Base-by-base conservation (phyloP, 2,888 invertebrate species). In the Chirona hameri region DNA sequence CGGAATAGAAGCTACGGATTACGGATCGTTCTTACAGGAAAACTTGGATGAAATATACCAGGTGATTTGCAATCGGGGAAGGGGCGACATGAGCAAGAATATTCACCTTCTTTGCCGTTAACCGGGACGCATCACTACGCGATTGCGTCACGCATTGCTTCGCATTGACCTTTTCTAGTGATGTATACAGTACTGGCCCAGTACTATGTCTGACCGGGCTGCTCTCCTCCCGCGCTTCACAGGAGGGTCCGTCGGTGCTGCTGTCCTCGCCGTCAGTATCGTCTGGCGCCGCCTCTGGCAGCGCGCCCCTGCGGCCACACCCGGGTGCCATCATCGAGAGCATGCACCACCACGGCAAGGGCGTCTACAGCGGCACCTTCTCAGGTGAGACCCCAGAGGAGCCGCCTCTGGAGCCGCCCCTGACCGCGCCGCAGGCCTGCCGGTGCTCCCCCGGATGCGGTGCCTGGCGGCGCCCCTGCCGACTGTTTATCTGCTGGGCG, bases 291-390 rank as follows among this genome's bases (percentile, higher is more conserved):
- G 60, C 31, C 55, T 60, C 57, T 24, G 60, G 55, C 55, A n/a
- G 55, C 81, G 31, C 81, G 7, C 81, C 57, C 21, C 60, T 60
- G 65, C 48, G 55, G 39, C n/a, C 29, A 88, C 89, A 84, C 76
- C 91, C 92, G 81, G 95, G 95, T 60, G 95, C 95, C 86, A 94
- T 95, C 87, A 95, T 95, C 87, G 95, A 95, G 88, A 94, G 94
- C 86, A 95, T 96, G 95, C 93, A 94, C 88, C 96, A 97, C 88
- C 95, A 97, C 87, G 95, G 97, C 85, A 95, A 95, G 88, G 97
- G 97, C 86, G 95, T 97, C 85, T 98, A 97, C 89, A 97, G 97
- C 24, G 98, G 98, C 85, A 97, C 97, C 84, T 98, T 98, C 89
- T 97, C 96, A 85, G 88, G 88, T 88, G 82, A 46, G 76, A 39